Base-by-base conservation (phyloP, 2,888 invertebrate species). In the Chloromyia formosa region DNA sequence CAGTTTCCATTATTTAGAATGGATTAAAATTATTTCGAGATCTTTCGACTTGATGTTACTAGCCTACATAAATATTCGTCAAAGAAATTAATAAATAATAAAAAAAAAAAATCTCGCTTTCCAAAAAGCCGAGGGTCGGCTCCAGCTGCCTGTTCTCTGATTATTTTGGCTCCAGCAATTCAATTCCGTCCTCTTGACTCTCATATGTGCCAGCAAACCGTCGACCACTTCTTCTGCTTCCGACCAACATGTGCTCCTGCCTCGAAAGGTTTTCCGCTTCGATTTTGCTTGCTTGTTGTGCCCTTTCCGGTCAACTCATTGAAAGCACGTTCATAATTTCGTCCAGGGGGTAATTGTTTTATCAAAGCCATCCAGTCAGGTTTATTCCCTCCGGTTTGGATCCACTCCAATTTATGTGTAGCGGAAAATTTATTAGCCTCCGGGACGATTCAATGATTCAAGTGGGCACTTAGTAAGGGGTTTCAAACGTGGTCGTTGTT, bases 271-370 rank as follows among this genome's bases (percentile, higher is more conserved):
- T 49, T n/a, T n/a, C 49, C 49, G 49, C 12, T n/a, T n/a, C 3
- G 3, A 35, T 35, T 35, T 35, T 35, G 3, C 27, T 35, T 7
- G 27, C 27, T 49, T 49, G 3, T 20, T n/a, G 58, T 23, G 60
- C 0, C 22, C 23, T 23, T n/a, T 60, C 27, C 12, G 58, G 27
- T 60, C 27, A 23, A n/a, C 23, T 18, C 22, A 53, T 10, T 53
- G 53, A 16, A 1, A 22, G 56, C 27, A 35, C 27, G 27, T 35
- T 66, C 69, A 23, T 53, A 69, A n/a, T 23, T 54, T 54, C 14
- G 16, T n/a, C 54, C 22, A 10, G 66, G 27, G 35, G 18, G 56
- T 71, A 71, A 71, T 71, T 71, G 71, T 58, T 40, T 71, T 71
- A 12, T 40, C 58, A 20, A 7, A n/a, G 56, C 40, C 49, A 35